Base-by-base conservation (phyloP, 2,113 vertebrate genomes). In the Origma solitaria region DNA sequence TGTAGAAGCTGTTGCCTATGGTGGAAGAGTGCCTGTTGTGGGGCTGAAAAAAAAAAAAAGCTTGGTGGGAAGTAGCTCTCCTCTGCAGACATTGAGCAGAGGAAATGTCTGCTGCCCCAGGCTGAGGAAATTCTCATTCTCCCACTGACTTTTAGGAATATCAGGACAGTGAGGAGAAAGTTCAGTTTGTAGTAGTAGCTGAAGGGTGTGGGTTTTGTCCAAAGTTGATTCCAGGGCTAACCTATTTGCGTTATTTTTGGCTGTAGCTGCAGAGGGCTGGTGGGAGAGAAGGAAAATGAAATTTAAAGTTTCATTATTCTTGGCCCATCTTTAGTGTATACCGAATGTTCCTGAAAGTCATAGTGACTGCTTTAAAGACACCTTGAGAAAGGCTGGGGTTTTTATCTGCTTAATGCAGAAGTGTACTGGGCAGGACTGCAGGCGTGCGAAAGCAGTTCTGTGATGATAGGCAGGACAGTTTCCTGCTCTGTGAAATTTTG, bases 181-280 rank as follows among this genome's bases (percentile, higher is more conserved):
- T 58, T 58, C 24, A 50, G 56, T 40, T 84, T 79, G 44, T 65
- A 85, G 33, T 40, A 69, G 62, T 77, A 88, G 84, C 71, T 90
- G 71, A 93, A 72, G 45, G 37, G 30, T 18, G 77, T 88, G 64
- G 24, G 42, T 61, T 95, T 90, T 90, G 75, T 93, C 82, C 94
- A 93, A 54, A 70, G 45, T 82, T 88, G 91, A 88, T 83, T 80
- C 35, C 35, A 82, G 54, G 27, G 30, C 66, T 92, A 38, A 90
- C 54, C 30, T 51, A 28, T 53, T 82, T 86, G 64, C 2, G 60
- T 89, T 92, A 61, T 73, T 85, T 94, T 89, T 94, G 91, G 38
- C 93, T 58, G 24, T 61, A 62, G 38, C 56, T 86, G 86, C 64
- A 86, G 60, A 78, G 72, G 22, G 27, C 80, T 86, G 66, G 30